Evolutionary conservation across 53 echinoderm and acorn worm species (phyloP).

Genomic region (Stichopus horrens): DNA sequence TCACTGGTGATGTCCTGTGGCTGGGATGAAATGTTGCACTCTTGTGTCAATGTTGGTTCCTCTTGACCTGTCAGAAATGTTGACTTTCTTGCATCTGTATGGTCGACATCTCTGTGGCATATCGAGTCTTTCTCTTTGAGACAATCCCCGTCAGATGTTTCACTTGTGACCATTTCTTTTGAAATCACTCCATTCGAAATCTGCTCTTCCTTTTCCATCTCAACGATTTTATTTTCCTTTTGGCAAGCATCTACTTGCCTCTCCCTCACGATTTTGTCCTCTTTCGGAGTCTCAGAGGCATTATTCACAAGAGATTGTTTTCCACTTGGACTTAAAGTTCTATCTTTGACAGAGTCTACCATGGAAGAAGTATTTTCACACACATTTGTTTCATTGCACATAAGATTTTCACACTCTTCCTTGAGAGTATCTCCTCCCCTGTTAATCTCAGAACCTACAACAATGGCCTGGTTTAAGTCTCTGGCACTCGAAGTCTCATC

Average conservation of each 20-base stretch:
- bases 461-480: neutral
- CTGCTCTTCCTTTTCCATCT: neutral
- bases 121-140: neutral
- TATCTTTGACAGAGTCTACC: neutral
- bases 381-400: slow-evolving; percentile 17
- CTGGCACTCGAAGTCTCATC: neutral
- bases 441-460: neutral
- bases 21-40: neutral
- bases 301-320: neutral
- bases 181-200: neutral
- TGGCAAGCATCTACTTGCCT: neutral
- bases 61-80: neutral
- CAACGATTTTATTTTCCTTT: neutral
- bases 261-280: neutral
- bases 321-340: neutral
- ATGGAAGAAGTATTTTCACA: slow-evolving; percentile 22
- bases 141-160: neutral
- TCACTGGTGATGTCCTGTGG: neutral
- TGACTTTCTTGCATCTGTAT: neutral
- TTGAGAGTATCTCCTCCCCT: neutral
- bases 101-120: neutral
- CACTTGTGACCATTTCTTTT: neutral
- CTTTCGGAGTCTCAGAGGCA: neutral
- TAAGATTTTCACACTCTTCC: neutral
- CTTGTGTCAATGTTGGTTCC: neutral